phyloP scores from a whole-genome alignment of 2,113 vertebrate species.

The Nycticorax nycticorax region DNA sequence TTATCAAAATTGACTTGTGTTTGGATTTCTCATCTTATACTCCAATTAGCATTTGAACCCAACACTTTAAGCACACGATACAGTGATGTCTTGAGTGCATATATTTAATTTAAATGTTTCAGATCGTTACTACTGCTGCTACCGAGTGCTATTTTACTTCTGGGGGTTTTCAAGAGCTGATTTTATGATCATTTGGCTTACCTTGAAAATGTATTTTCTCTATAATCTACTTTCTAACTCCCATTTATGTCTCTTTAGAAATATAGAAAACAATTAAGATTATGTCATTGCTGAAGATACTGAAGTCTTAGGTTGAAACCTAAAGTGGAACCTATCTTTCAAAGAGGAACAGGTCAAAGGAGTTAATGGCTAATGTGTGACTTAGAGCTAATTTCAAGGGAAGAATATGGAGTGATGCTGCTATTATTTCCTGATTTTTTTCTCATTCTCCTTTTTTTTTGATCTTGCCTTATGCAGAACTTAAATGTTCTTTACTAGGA shows the following conservation, averaged over 20 bases:
- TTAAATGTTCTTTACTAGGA: background rate
- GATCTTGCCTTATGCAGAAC: background rate
- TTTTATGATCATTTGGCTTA: conserved; percentile 32
- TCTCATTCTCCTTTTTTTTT: background rate
- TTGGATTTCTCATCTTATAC: conserved; percentile 48
- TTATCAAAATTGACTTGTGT: conserved; percentile 60
- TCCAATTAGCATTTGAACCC: conserved; percentile 64
- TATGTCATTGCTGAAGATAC: conserved; percentile 45
- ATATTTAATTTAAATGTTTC: conserved; percentile 43
- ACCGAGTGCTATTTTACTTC: conserved; percentile 1
- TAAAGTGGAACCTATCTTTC: conserved; percentile 37
- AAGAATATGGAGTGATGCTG: background rate
- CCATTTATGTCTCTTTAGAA: conserved; percentile 14
- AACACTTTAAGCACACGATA: conserved; percentile 31
- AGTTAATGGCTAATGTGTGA: conserved; percentile 68
- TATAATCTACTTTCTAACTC: conserved; percentile 10
- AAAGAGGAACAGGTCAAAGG: conserved; percentile 57
- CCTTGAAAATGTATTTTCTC: conserved; percentile 18
- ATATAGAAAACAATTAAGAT: conserved; percentile 48
- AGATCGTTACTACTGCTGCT: conserved; percentile 1
- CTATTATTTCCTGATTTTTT: background rate
- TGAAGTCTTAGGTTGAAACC: conserved; percentile 59
- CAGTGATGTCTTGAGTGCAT: background rate
- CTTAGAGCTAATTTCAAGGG: conserved; percentile 47
- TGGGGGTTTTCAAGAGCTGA: background rate